Conservation (phyloP, 2,113 vertebrate species). For the Gymnarchus niloticus region DNA sequence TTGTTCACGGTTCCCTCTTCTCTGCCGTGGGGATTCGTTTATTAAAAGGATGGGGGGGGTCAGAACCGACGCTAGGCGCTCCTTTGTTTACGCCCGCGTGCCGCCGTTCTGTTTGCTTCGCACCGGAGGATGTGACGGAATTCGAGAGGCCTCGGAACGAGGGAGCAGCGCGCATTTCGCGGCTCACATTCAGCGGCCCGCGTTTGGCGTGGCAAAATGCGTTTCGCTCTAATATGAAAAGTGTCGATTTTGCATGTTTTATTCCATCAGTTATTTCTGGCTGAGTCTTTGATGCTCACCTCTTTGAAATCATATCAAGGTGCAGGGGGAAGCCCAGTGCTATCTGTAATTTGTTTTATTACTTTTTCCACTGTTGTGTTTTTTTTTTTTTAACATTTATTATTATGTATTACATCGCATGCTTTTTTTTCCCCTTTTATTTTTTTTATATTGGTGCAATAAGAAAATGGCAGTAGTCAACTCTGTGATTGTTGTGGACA, state of each 20-base stretch:
- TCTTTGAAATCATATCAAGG: slow-evolving; percentile 10
- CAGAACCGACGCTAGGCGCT: slow-evolving; percentile 26
- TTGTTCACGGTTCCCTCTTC: slow-evolving; percentile 28
- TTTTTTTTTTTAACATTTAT: not conserved
- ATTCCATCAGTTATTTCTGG: slow-evolving; percentile 19
- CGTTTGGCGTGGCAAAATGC: slow-evolving; percentile 27
- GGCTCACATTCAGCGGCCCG: not conserved
- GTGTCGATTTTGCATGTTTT: slow-evolving; percentile 37
- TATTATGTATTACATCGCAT: not conserved
- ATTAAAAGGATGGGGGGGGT: slow-evolving; percentile 30
- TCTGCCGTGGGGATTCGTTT: slow-evolving; percentile 34
- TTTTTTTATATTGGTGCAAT: not conserved
- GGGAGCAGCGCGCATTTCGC: slow-evolving; percentile 17
- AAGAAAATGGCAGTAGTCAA: not conserved
- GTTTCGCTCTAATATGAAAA: slow-evolving; percentile 8
- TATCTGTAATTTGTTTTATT: slow-evolving; percentile 15
- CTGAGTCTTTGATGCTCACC: slow-evolving; percentile 28
- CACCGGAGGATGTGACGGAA: slow-evolving; percentile 28
- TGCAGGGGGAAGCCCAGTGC: not conserved
- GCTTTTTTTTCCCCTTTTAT: not conserved
- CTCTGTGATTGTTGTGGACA: not conserved
- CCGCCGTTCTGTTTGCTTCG: slow-evolving; percentile 32
- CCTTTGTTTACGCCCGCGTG: slow-evolving; percentile 35
- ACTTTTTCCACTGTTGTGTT: not conserved
- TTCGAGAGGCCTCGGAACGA: slow-evolving; percentile 16